Evolutionary conservation across 2,797 vertebrate genomes (phyloP).

Genomic region (Astyanax mexicanus): DNA sequence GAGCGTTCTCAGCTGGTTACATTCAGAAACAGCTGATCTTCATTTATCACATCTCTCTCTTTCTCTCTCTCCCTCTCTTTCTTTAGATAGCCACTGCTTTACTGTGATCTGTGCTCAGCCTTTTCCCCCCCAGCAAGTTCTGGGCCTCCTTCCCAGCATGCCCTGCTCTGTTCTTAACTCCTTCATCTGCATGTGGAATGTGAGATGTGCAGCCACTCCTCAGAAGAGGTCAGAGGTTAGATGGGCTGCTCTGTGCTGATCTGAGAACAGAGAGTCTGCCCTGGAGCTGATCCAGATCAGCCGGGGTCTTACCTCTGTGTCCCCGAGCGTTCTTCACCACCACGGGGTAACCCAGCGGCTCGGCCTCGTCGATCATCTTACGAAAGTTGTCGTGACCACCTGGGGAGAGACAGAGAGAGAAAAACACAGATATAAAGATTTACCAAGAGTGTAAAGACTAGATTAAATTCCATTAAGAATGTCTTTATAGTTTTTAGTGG

Average conservation of each 20-base stretch:
- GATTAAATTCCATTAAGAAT: too few relatives aligned
- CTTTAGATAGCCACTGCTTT: neutral
- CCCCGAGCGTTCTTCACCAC: conserved; percentile 94
- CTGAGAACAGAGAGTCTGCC: neutral
- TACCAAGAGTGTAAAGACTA: conserved; percentile 30
- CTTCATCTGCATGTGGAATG: conserved; percentile 16
- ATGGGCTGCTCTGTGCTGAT: neutral
- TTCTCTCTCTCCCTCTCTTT: too few relatives aligned
- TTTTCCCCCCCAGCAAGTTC: neutral
- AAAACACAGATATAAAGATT: conserved; percentile 35
- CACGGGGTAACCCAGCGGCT: conserved; percentile 90
- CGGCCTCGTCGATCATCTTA: conserved; percentile 93
- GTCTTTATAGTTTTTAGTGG: too few relatives aligned
- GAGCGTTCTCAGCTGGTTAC: neutral
- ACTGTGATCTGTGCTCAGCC: neutral
- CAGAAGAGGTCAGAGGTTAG: neutral
- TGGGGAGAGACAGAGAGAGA: conserved; percentile 59
- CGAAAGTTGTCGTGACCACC: conserved; percentile 93
- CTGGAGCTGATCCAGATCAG: neutral
- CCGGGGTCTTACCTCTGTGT: conserved; percentile 83
- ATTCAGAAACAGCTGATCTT: conserved; percentile 8
- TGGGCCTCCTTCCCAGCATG: neutral
- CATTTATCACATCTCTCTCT: neutral
- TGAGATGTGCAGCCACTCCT: neutral
- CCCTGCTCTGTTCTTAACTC: neutral